Base-by-base conservation (phyloP, 2,888 invertebrate genomes). In the Druceiella hillmani region DNA sequence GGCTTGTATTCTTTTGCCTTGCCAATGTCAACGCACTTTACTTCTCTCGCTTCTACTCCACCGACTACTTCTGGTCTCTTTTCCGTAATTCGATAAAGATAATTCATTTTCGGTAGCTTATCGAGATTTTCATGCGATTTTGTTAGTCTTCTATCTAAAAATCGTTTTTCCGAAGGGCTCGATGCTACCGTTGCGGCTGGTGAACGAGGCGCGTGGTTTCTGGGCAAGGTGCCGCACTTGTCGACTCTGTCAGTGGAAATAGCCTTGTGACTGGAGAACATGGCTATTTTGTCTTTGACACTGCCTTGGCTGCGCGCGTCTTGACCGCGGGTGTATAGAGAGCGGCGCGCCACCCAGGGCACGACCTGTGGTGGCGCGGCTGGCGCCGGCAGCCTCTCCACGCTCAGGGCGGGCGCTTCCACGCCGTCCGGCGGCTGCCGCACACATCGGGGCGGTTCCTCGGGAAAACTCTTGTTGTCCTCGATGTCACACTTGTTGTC, bases 231-330 rank as follows among this genome's bases (percentile, higher is more conserved):
- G 27, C 66, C 61, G 54, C 62, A 66, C 55, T 70, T 67, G 44
- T 67, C 66, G 35, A 71, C 50, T 17, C 61, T 58, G 43, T 67
- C 64, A 10, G 68, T 53, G 41, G 69, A 66, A 24, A 60, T 53
- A 2, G 64, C 52, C 41, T 61, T 61, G 43, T 70, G 68, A 49
- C 68, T 76, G 28, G 87, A 87, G 62, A 89, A 89, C 83, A 88
- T 86, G 40, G 88, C 88, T 52, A 89, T 89, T 66, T 88, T 88
- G 57, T 88, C 88, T 54, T 83, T 79, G 37, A 89, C 87, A 53
- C 87, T 87, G 48, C 79, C 80, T 61, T 84, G 84, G 46, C 86
- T 86, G 55, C 82, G 80, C 50, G 86, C 84, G 62, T 87, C 85
- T 61, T 84, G 83, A 40, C 78, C 35, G 31, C 25, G 17, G 31